phyloP scores from a whole-genome alignment of 2,797 vertebrate species.

The Rhinichthys osculus region DNA sequence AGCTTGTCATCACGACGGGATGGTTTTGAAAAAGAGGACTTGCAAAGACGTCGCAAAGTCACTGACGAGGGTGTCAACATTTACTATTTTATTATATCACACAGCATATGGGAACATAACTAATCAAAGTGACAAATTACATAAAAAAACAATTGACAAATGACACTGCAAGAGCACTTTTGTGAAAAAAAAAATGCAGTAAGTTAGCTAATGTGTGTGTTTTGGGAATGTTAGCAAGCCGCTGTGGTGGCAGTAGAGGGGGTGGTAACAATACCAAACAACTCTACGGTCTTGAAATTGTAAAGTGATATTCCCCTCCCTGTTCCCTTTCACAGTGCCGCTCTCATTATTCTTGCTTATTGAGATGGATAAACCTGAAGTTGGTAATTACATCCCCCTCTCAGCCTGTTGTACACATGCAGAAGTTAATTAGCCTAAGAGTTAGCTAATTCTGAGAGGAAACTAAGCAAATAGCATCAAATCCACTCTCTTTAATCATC shows the following conservation, averaged over 20 bases:
- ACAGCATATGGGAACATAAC: not conserved
- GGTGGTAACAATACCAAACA: conserved; percentile 71
- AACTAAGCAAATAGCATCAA: conserved; percentile 68
- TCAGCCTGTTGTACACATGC: conserved; percentile 43
- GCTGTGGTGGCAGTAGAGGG: conserved; percentile 29
- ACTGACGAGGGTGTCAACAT: conserved; percentile 36
- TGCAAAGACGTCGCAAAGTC: conserved; percentile 54
- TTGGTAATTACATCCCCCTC: conserved; percentile 68
- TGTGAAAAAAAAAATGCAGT: not conserved
- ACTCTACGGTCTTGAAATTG: conserved; percentile 59
- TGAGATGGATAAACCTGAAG: conserved; percentile 73
- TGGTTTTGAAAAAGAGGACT: conserved; percentile 29
- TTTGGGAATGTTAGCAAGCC: not conserved
- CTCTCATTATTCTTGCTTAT: conserved; percentile 80
- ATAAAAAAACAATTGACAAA: not conserved
- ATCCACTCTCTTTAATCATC: conserved; percentile 65
- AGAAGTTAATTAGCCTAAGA: conserved; percentile 70
- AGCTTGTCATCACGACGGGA: conserved; percentile 43
- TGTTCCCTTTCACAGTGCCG: conserved; percentile 59
- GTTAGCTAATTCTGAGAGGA: conserved; percentile 71
- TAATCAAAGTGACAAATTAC: conserved; percentile 13
- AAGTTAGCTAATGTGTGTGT: not conserved
- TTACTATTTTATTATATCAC: conserved; percentile 15
- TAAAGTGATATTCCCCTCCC: conserved; percentile 62
- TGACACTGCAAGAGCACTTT: conserved; percentile 14